phyloP scores from a whole-genome alignment of 2,113 vertebrate species.

The Numenius arquata region DNA sequence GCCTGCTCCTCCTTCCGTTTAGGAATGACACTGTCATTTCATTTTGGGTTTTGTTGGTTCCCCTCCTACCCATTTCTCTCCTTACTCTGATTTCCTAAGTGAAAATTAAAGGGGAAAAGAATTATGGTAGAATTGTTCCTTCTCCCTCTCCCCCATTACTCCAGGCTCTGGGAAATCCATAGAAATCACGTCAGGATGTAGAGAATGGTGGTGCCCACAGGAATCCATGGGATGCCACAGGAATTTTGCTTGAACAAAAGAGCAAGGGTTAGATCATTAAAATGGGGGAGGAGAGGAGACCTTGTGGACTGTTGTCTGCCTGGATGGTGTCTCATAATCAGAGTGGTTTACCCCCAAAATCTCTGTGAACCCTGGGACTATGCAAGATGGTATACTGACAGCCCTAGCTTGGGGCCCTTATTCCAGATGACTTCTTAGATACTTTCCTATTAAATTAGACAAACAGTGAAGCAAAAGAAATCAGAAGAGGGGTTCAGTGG shows the following conservation, averaged over 20 bases:
- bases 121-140: neutral
- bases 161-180: neutral
- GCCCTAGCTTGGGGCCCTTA: neutral
- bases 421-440: neutral
- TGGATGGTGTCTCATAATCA: neutral
- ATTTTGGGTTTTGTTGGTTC: neutral
- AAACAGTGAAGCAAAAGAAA: neutral
- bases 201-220: neutral
- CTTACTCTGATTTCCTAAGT: neutral
- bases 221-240: too few relatives aligned
- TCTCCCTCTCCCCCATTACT: neutral
- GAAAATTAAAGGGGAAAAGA: neutral
- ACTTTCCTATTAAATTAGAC: neutral
- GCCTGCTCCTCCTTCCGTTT: neutral
- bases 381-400: neutral
- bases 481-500: neutral
- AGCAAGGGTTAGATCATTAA: neutral
- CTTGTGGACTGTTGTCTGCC: neutral
- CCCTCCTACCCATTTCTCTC: neutral
- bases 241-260: neutral
- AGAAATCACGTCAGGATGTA: neutral
- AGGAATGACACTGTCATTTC: neutral
- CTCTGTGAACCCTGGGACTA: neutral
- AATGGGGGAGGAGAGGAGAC: neutral
- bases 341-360: neutral